These are phyloP conservation scores for Arrhopalites spinosus DNA, from an alignment of 2,888 invertebrate genomes.

Conservation along the genomic window DNA sequence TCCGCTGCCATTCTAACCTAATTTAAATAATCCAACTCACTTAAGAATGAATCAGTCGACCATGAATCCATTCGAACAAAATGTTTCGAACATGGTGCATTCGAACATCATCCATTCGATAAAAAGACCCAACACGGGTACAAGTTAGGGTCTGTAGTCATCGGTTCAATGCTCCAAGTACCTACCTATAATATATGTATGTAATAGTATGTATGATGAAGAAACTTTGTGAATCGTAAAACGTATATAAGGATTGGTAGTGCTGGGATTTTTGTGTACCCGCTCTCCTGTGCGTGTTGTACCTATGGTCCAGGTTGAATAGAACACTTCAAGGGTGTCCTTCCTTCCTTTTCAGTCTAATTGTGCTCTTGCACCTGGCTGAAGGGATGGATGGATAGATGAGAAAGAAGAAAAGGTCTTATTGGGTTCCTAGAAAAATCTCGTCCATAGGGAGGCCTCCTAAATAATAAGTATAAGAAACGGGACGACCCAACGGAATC, in stretches of 20 bases:
- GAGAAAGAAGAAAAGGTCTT: constrained; percentile 37
- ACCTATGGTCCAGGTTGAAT: constrained; percentile 38
- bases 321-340: constrained; percentile 35
- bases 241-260: constrained; percentile 13
- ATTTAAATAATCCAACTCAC: no score
- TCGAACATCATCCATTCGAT: no score
- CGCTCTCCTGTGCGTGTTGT: constrained; percentile 5
- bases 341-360: constrained; percentile 36
- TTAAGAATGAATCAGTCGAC: no score
- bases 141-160: not conserved
- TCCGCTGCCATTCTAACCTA: no score
- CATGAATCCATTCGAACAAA: no score
- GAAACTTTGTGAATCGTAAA: constrained; percentile 1
- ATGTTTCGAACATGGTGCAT: no score
- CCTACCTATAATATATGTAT: not conserved
- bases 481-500: constrained; percentile 35
- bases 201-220: constrained; percentile 6
- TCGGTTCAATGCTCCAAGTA: constrained; percentile 25
- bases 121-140: no score
- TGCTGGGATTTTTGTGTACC: constrained; percentile 14
- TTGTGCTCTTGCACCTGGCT: constrained; percentile 38
- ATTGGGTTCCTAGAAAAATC: constrained; percentile 43
- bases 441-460: constrained; percentile 35
- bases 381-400: constrained; percentile 34
- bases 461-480: constrained; percentile 23